phyloP scores from a whole-genome alignment of 1,140 invertebrate genomes.

The Ruditapes philippinarum region DNA sequence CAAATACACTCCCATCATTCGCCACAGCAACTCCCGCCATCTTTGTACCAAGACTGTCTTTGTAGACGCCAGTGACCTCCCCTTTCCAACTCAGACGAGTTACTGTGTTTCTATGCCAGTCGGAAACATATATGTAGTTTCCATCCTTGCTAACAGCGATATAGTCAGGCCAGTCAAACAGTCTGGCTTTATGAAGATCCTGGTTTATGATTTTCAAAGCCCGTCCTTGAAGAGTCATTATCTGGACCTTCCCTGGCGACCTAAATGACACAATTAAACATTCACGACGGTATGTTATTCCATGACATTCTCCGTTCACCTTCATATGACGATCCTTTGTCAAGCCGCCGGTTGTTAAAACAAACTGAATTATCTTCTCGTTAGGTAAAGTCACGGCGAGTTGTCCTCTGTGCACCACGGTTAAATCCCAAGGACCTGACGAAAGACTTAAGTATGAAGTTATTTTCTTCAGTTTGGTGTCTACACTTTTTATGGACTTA shows the following conservation, averaged over 20 bases:
- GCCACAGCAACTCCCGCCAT: constrained; percentile 11
- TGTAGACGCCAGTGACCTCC: constrained; percentile 11
- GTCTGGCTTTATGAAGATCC: neutral
- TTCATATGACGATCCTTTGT: neutral
- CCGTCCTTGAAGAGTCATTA: constrained; percentile 9
- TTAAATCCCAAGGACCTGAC: constrained; percentile 20
- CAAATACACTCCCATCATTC: constrained; percentile 15
- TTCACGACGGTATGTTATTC: neutral
- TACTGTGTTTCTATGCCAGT: constrained; percentile 42
- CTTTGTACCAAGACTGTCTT: neutral
- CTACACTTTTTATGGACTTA: constrained; percentile 11
- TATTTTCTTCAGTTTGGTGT: neutral
- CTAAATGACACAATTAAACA: constrained; percentile 28
- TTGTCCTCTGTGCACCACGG: constrained; percentile 3
- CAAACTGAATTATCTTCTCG: constrained; percentile 29
- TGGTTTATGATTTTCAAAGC: constrained; percentile 2
- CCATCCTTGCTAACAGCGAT: constrained; percentile 6
- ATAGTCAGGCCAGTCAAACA: constrained; percentile 30
- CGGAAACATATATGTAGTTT: constrained; percentile 22
- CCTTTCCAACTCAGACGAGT: constrained; percentile 36
- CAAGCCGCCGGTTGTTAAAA: neutral
- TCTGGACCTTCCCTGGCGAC: constrained; percentile 16
- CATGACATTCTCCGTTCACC: constrained; percentile 22
- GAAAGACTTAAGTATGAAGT: neutral
- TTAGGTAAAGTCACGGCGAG: constrained; percentile 10